A percentile compares a stretch with the other conserved stretches of the same genome.
Conservation (phyloP, 1,140 invertebrate genomes). For the Megathymus violae region DNA sequence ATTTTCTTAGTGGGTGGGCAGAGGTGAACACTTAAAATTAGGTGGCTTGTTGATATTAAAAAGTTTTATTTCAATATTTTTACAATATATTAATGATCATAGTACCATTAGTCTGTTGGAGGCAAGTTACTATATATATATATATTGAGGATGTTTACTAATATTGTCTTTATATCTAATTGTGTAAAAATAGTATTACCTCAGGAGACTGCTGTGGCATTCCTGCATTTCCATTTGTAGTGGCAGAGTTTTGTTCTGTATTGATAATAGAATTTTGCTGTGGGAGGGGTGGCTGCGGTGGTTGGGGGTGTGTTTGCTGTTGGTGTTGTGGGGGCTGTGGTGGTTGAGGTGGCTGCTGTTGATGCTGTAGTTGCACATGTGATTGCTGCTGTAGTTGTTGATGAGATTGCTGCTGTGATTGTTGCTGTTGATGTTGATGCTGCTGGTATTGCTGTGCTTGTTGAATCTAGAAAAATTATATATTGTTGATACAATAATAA, state of each 20-base stretch:
- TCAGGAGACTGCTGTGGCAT: slow-evolving; percentile 69
- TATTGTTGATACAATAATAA: no score
- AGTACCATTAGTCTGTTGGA: no score
- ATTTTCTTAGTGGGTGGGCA: no score
- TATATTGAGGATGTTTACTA: no score
- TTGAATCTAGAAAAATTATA: slow-evolving; percentile 56
- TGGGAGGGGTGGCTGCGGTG: slow-evolving; percentile 46
- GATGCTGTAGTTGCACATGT: slow-evolving; percentile 69
- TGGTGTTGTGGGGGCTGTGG: slow-evolving; percentile 69
- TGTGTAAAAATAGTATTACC: slow-evolving; percentile 51
- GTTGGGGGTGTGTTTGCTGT: slow-evolving; percentile 55
- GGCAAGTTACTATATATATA: no score
- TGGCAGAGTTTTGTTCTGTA: slow-evolving; percentile 60
- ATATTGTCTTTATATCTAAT: no score
- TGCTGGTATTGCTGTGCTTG: slow-evolving; percentile 68
- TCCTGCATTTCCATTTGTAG: slow-evolving; percentile 62
- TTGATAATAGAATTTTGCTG: slow-evolving; percentile 42
- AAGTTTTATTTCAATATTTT: no score
- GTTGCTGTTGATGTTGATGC: slow-evolving; percentile 55
- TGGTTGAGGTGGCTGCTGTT: slow-evolving; percentile 53
- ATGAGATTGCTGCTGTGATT: slow-evolving; percentile 45
- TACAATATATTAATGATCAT: no score
- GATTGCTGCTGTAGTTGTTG: slow-evolving; percentile 79
- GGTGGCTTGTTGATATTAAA: no score
- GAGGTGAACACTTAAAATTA: no score